Base-by-base conservation (phyloP, 2,113 vertebrate genomes). In the Laterallus jamaicensis region DNA sequence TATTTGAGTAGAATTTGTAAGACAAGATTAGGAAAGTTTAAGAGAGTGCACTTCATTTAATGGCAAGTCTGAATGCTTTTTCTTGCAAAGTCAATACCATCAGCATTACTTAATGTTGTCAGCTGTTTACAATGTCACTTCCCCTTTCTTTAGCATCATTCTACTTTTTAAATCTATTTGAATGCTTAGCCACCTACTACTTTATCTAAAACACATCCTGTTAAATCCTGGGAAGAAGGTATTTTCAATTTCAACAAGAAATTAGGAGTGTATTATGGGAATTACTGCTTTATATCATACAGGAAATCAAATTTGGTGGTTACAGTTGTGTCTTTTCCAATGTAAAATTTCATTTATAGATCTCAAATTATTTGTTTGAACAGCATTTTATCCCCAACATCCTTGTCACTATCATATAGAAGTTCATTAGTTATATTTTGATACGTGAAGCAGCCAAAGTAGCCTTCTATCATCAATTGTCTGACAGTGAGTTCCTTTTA, bases 241-340 rank as follows among this genome's bases (percentile, higher is more conserved):
- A 49, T 9, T 79, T 90, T 62, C 12, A 26, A 39, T 75, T 84
- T 87, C 15, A 69, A 17, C 29, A 8, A 49, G 22, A 88, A 92
- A 49, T 82, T 82, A 68, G 26, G 6, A 2, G 6, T 3, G 24
- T 73, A 12, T n/a, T 64, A 39, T n/a, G 5, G 35, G 35, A 90
- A 90, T 54, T 44, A 54, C 6, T 60, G 13, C 2, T 92, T 59
- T 77, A 32, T 49, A 2, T 54, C 21, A 42, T 39, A 32, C 87
- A 73, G 7, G 5, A 76, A 58, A 79, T 60, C 0, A 62, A 73
- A 80, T 44, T 15, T 79, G 5, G 1, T 85, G 24, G 32, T 54
- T 50, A 73, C 1, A 44, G 3, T 12, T 59, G 4, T 1, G 3
- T 56, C 2, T 2, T 8, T 86, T 79, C 8, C 14, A 50, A 47